Percentiles rank a stretch among this genome's conserved stretches.
Evolutionary conservation across 2,888 invertebrate genomes (phyloP).

Genomic region (Panzeria rudis): DNA sequence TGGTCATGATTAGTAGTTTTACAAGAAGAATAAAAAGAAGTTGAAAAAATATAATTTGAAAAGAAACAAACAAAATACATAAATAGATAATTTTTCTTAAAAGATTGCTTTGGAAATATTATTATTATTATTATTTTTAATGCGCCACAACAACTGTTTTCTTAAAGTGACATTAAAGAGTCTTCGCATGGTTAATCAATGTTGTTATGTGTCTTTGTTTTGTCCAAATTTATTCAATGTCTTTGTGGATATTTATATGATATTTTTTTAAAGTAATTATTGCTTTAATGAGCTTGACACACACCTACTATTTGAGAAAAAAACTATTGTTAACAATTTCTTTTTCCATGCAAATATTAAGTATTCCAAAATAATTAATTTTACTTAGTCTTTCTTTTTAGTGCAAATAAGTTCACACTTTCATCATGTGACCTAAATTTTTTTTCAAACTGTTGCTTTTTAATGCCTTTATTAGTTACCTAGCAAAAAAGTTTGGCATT

Average conservation of each 20-base stretch:
- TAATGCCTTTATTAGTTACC: too few species aligned
- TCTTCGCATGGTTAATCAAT: slow-evolving; percentile 45
- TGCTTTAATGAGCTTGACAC: background rate
- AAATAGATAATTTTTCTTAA: too few species aligned
- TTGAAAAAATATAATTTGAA: background rate
- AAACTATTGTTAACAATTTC: background rate
- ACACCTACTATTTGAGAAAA: background rate
- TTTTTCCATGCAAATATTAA: background rate
- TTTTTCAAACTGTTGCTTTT: too few species aligned
- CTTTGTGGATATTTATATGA: background rate
- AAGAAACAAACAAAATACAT: background rate
- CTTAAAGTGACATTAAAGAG: slow-evolving; percentile 42
- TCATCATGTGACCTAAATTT: background rate
- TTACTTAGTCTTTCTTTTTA: background rate
- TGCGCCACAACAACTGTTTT: slow-evolving; percentile 1
- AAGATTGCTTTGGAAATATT: too few species aligned
- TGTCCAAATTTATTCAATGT: background rate
- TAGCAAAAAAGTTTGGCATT: too few species aligned
- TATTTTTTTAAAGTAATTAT: slow-evolving; percentile 10
- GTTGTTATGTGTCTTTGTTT: background rate
- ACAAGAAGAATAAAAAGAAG: slow-evolving; percentile 42
- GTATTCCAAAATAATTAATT: background rate
- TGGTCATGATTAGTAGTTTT: slow-evolving; percentile 70
- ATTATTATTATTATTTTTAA: slow-evolving; percentile 10
- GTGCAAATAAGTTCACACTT: background rate